phyloP scores from a whole-genome alignment of 2,888 invertebrate genomes.

The Chymomyza amoena region DNA sequence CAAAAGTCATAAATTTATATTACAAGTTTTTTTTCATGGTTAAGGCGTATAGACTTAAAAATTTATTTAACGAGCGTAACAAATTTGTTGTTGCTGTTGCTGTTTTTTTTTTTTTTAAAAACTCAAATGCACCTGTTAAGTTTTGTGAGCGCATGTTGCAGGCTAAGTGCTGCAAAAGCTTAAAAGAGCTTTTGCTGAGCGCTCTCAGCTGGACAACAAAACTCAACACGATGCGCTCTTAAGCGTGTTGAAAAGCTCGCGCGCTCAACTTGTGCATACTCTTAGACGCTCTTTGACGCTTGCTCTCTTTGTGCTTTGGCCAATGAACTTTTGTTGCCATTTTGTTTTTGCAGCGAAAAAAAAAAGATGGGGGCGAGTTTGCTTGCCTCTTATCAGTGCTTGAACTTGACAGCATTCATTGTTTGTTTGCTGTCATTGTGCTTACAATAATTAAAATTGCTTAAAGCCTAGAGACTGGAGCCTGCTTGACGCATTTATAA shows the following conservation, averaged over 20 bases:
- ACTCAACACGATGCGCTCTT: slow-evolving; percentile 48
- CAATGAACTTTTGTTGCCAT: slow-evolving; percentile 55
- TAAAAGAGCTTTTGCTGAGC: slow-evolving; percentile 27
- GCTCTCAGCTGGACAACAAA: slow-evolving; percentile 33
- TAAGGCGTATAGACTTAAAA: background rate
- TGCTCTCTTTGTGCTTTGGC: slow-evolving; percentile 13
- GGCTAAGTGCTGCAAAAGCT: slow-evolving; percentile 34
- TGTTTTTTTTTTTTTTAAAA: no score
- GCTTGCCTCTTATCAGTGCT: slow-evolving; percentile 43
- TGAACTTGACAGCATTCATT: slow-evolving; percentile 38
- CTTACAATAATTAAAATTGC: background rate
- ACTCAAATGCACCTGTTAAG: background rate
- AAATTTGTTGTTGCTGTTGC: background rate
- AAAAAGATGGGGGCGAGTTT: background rate
- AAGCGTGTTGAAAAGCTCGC: slow-evolving; percentile 63
- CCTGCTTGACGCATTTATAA: no score
- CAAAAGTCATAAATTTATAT: slow-evolving; percentile 3
- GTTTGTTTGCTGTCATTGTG: background rate
- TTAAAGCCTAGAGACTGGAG: background rate
- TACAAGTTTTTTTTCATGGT: slow-evolving; percentile 4
- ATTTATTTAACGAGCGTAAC: background rate
- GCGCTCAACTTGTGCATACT: slow-evolving; percentile 5
- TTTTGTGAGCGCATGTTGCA: background rate
- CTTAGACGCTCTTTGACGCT: slow-evolving; percentile 4
- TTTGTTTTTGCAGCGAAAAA: background rate